phyloP scores from a whole-genome alignment of 2,113 vertebrate genomes.

The Petrocephalus microphthalmus region DNA sequence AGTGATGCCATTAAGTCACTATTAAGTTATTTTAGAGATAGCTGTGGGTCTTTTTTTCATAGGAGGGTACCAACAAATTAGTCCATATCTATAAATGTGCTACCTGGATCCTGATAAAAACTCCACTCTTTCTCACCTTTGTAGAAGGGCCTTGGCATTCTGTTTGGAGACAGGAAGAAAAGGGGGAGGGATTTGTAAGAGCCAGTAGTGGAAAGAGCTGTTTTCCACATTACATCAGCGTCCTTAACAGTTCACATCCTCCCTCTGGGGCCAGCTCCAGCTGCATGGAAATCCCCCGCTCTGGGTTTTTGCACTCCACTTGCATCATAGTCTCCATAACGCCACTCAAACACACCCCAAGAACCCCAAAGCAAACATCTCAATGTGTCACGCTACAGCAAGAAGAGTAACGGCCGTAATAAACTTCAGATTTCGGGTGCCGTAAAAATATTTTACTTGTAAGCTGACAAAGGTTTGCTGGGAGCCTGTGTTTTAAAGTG shows the following conservation, averaged over 20 bases:
- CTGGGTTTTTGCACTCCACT: not conserved
- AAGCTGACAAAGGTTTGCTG: not conserved
- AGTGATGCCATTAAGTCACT: too few relatives aligned
- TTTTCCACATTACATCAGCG: conserved; percentile 64
- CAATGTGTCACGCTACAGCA: too few relatives aligned
- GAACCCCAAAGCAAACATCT: not conserved
- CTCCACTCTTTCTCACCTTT: conserved; percentile 56
- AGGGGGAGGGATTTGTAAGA: conserved; percentile 2
- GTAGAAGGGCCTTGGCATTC: conserved; percentile 64
- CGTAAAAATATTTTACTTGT: not conserved
- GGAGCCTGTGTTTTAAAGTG: not conserved
- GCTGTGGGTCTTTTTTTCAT: too few relatives aligned
- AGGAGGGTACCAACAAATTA: too few relatives aligned
- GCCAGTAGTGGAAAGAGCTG: conserved; percentile 12
- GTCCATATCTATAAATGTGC: too few relatives aligned
- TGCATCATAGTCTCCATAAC: not conserved
- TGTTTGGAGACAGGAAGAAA: conserved; percentile 42
- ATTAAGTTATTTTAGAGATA: too few relatives aligned
- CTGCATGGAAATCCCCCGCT: conserved; percentile 16
- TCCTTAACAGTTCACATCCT: conserved; percentile 30
- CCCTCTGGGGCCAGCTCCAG: not conserved
- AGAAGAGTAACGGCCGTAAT: not conserved
- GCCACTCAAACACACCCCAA: not conserved
- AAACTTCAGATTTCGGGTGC: not conserved
- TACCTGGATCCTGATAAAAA: not conserved